Conservation (phyloP, 1,140 invertebrate species). For the Cotesia chilonis region DNA sequence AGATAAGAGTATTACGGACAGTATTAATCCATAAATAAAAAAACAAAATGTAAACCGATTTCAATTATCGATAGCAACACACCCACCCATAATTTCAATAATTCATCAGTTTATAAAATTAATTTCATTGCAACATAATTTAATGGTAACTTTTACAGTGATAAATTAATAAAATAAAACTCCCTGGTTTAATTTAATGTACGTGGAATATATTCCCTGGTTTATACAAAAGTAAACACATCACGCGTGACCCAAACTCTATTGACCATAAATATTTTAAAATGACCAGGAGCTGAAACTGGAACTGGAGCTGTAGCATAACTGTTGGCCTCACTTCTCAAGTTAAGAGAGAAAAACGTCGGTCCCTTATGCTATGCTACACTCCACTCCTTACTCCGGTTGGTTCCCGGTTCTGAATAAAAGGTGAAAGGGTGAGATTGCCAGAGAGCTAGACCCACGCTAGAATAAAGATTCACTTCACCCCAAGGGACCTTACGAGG, state of each 20-base stretch:
- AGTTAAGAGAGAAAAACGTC: background rate
- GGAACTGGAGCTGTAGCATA: background rate
- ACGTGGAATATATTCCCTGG: background rate
- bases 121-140: too few relatives aligned
- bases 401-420: conserved; percentile 19
- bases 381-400: too few relatives aligned
- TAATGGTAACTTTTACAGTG: too few relatives aligned
- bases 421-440: conserved; percentile 32
- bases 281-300: conserved; percentile 14
- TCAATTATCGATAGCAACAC: too few relatives aligned
- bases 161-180: too few relatives aligned
- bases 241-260: background rate
- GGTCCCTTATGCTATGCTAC: background rate
- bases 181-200: background rate
- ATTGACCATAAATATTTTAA: conserved; percentile 21
- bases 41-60: too few relatives aligned
- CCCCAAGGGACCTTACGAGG: conserved; percentile 22
- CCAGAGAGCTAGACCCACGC: conserved; percentile 5
- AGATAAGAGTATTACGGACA: too few relatives aligned
- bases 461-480: conserved; percentile 30
- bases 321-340: conserved; percentile 11
- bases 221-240: background rate
- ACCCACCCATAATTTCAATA: too few relatives aligned
- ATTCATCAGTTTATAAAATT: too few relatives aligned
- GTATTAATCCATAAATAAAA: too few relatives aligned